phyloP scores from a whole-genome alignment of 2,797 vertebrate genomes.

The Xiphophorus birchmanni region DNA sequence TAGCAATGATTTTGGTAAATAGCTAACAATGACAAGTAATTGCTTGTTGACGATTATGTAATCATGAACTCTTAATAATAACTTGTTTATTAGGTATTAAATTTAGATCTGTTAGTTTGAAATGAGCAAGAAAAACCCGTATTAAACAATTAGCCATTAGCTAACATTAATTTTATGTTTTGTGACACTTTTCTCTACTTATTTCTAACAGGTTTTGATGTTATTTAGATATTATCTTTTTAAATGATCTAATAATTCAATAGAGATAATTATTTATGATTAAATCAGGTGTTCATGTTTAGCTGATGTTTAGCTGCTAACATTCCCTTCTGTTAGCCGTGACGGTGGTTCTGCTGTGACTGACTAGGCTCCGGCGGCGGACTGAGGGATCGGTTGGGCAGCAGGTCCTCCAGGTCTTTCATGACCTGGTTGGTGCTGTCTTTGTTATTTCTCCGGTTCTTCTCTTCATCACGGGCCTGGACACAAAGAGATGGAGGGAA shows the following conservation, averaged over 20 bases:
- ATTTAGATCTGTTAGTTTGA: not conserved
- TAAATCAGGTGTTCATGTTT: not conserved
- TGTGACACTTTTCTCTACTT: not conserved
- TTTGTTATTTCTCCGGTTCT: conserved; percentile 91
- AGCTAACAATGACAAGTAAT: not conserved
- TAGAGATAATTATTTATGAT: not conserved
- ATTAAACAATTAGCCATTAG: not conserved
- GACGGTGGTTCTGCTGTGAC: conserved; percentile 11
- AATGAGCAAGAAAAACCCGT: not conserved
- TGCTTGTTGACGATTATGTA: not conserved
- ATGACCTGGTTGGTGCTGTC: conserved; percentile 84
- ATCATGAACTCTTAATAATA: not conserved
- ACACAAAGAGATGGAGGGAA: not conserved
- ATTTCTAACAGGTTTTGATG: not conserved
- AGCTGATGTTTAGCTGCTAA: not conserved
- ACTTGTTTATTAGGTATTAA: not conserved
- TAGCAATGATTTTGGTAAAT: not conserved
- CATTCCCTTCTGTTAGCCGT: not conserved
- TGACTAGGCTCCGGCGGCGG: conserved; percentile 65
- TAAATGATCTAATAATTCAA: not conserved
- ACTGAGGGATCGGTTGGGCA: conserved; percentile 72
- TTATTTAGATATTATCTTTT: too few species aligned
- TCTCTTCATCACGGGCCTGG: conserved; percentile 93
- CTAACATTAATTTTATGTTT: not conserved
- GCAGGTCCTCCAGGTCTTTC: conserved; percentile 87